Conservation (phyloP, 2,888 invertebrate genomes). For the Cerastoderma edule region DNA sequence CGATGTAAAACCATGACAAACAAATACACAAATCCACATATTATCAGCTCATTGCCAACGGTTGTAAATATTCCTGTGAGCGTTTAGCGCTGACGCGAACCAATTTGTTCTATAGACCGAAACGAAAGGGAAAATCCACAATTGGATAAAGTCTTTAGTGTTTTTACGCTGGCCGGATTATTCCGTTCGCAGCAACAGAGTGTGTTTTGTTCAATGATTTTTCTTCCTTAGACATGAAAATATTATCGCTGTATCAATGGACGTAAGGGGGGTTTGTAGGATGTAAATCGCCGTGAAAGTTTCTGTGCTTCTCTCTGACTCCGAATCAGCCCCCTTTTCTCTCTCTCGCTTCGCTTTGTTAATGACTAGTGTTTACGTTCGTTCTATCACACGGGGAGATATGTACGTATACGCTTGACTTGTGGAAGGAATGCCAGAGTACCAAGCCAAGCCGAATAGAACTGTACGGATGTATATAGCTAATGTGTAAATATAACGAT, state of each 20-base stretch:
- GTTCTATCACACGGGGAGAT: constrained; percentile 8
- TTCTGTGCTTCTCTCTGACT: background rate
- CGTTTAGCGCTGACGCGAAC: no score
- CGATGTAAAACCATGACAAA: no score
- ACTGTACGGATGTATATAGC: constrained; percentile 21
- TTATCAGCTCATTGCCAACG: no score
- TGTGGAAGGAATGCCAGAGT: constrained; percentile 3
- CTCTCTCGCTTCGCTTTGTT: background rate
- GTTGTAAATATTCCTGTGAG: no score
- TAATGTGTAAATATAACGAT: constrained; percentile 1
- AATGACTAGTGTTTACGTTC: constrained; percentile 17
- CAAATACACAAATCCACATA: no score
- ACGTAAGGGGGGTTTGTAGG: background rate
- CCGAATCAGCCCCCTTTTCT: background rate
- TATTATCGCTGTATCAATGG: background rate
- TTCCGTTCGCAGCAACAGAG: constrained; percentile 14
- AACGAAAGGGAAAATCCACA: constrained; percentile 15
- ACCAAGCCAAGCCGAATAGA: constrained; percentile 1
- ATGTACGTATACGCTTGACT: background rate
- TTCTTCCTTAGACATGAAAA: constrained; percentile 11
- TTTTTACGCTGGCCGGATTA: constrained; percentile 21
- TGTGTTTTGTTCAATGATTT: constrained; percentile 6
- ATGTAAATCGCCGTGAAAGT: background rate
- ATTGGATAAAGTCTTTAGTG: constrained; percentile 17
- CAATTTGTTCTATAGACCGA: constrained; percentile 20